Conservation (phyloP, 2,797 vertebrate species). For the Scleropages formosus region DNA sequence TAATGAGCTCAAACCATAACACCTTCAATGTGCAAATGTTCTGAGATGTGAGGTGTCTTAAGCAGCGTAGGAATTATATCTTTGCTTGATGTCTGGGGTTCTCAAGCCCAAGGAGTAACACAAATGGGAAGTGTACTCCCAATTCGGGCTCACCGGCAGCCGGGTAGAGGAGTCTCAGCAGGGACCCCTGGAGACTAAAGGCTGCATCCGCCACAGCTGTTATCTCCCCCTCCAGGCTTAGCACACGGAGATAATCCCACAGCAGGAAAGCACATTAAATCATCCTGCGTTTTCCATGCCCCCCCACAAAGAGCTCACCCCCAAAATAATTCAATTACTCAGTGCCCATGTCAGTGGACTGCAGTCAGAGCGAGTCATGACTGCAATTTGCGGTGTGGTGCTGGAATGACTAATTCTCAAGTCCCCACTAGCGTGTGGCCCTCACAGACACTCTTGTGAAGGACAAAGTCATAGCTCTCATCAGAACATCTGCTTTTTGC, state of each 20-base stretch:
- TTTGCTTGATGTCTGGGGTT: neutral
- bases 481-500: no score
- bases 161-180: neutral
- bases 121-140: no score
- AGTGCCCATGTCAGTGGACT: neutral
- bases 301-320: neutral
- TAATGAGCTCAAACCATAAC: neutral
- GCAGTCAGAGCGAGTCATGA: neutral
- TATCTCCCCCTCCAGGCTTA: conserved; percentile 13
- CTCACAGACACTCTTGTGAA: no score
- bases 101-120: no score
- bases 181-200: neutral
- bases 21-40: neutral
- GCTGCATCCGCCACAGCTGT: neutral
- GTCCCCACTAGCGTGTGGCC: neutral
- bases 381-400: conserved; percentile 30
- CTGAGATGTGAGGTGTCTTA: neutral
- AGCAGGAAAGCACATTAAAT: conserved; percentile 2
- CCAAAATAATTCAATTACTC: conserved; percentile 32
- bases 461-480: no score
- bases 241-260: neutral
- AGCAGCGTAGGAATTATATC: neutral
- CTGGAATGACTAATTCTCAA: neutral
- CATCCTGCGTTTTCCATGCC: neutral
- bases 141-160: neutral